Evolutionary conservation across 1,140 invertebrate species (phyloP).

Genomic region (Drosophila teissieri): DNA sequence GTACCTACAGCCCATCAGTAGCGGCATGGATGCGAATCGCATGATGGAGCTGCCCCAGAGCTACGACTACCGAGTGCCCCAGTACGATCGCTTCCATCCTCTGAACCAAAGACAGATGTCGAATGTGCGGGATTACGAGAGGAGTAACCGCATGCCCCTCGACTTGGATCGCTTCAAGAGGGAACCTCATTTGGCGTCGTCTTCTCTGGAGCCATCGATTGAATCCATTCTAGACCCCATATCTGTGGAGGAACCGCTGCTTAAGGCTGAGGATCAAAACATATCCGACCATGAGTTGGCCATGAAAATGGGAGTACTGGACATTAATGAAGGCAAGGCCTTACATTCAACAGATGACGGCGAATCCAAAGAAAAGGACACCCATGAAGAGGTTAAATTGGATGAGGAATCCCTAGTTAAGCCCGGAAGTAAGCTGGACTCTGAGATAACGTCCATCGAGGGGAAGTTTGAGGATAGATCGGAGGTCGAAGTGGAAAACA

Average conservation of each 20-base stretch:
- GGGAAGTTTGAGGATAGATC: background rate
- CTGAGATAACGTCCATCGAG: slow-evolving; percentile 27
- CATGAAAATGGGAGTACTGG: background rate
- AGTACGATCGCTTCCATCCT: slow-evolving; percentile 29
- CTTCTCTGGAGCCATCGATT: too few relatives aligned
- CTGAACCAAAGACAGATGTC: slow-evolving; percentile 18
- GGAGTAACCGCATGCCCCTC: slow-evolving; percentile 14
- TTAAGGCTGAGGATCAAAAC: background rate
- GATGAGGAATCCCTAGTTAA: background rate
- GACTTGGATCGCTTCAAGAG: slow-evolving; percentile 27
- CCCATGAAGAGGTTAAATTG: background rate
- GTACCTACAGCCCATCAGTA: background rate
- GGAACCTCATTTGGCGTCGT: background rate
- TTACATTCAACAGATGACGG: background rate
- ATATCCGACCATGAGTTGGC: slow-evolving; percentile 5
- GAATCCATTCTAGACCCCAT: background rate
- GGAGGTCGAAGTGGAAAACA: background rate
- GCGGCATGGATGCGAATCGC: background rate
- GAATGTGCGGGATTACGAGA: slow-evolving; percentile 35
- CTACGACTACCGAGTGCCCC: slow-evolving; percentile 46
- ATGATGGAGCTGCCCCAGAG: slow-evolving; percentile 37
- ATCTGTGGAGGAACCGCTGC: background rate
- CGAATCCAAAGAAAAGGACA: background rate
- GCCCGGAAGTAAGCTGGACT: background rate
- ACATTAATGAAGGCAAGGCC: background rate